Conservation (phyloP, 2,888 invertebrate genomes). For the Drosophila anomalata region DNA sequence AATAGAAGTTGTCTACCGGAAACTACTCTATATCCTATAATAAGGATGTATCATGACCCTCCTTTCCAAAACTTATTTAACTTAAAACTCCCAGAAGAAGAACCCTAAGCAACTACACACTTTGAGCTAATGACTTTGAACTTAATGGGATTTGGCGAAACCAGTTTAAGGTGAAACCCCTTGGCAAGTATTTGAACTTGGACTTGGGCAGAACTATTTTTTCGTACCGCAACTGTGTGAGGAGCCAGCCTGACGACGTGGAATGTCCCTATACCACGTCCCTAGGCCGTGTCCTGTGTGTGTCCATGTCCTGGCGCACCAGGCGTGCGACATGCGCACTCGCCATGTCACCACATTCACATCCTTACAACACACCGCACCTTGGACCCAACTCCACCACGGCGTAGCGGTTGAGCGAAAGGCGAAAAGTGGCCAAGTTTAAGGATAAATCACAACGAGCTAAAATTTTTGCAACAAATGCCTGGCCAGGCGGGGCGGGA, state of each 20-base stretch:
- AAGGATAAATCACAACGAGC: constrained; percentile 71
- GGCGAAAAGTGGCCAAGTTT: constrained; percentile 68
- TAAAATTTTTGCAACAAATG: constrained; percentile 43
- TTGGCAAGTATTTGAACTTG: constrained; percentile 25
- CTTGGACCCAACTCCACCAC: constrained; percentile 26
- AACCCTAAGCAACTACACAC: neutral
- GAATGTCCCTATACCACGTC: constrained; percentile 49
- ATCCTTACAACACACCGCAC: constrained; percentile 4
- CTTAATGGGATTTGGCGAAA: constrained; percentile 2
- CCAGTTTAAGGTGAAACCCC: constrained; percentile 5
- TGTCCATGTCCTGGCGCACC: constrained; percentile 58
- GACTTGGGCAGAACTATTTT: constrained; percentile 31
- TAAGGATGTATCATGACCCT: no score
- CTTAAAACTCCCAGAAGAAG: no score
- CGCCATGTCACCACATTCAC: constrained; percentile 6
- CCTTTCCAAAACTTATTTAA: no score
- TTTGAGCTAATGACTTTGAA: neutral
- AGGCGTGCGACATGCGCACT: constrained; percentile 65
- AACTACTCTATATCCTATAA: no score
- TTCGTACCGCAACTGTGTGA: constrained; percentile 27
- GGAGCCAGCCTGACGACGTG: constrained; percentile 56
- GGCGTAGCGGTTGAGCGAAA: constrained; percentile 36
- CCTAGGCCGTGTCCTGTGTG: constrained; percentile 17
- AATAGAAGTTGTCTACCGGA: no score
- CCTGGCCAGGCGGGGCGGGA: neutral